Evolutionary conservation across 1,140 invertebrate species (phyloP).

Genomic region (Brachionus manjavacas): DNA sequence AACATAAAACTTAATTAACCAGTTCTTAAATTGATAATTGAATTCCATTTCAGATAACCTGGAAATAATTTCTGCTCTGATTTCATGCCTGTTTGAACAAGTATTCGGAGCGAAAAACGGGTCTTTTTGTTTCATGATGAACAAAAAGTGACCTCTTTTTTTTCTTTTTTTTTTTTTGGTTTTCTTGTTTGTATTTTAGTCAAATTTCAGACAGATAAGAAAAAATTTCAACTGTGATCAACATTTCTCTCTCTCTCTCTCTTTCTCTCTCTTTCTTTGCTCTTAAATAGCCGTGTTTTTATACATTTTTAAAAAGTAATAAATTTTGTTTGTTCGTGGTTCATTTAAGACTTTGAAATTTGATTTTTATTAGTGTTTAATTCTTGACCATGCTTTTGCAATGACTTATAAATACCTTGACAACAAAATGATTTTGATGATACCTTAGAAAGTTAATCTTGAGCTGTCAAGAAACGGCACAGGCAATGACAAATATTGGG

Average conservation of each 20-base stretch:
- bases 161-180: neutral
- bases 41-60: conserved; percentile 16
- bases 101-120: neutral
- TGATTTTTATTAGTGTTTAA: conserved; percentile 22
- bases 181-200: conserved; percentile 25
- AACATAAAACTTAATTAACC: conserved; percentile 16
- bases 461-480: neutral
- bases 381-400: conserved; percentile 13
- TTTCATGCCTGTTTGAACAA: conserved; percentile 21
- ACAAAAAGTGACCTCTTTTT: neutral
- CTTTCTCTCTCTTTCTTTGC: neutral
- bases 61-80: conserved; percentile 5
- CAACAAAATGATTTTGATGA: neutral
- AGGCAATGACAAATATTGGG: neutral
- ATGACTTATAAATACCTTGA: conserved; percentile 29
- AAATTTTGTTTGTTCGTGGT: conserved; percentile 30
- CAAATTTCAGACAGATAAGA: conserved; percentile 8
- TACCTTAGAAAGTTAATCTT: neutral
- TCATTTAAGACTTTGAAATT: conserved; percentile 18
- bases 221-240: neutral
- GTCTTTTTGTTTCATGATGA: neutral
- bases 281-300: neutral
- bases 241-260: neutral
- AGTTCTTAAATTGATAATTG: neutral
- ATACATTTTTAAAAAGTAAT: conserved; percentile 22